Base-by-base conservation (phyloP, 1,140 invertebrate species). In the Hypothenemus hampei region DNA sequence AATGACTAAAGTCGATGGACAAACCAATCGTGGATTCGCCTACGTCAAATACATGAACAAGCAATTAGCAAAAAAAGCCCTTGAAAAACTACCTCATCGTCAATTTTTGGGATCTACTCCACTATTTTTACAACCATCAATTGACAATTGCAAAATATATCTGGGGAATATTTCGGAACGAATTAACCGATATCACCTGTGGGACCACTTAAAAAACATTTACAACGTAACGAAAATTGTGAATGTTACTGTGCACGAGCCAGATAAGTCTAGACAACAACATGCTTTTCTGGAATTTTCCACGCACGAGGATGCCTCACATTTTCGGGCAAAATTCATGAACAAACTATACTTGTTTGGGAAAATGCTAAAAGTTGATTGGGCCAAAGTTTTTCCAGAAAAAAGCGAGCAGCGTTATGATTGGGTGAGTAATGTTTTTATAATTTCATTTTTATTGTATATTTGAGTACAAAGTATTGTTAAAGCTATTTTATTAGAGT, bases 201-300 rank as follows among this genome's bases (percentile, higher is more conserved):
- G 78, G 8, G 66, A 78, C 11, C 86, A 87, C 65, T 76, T 93
- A 51, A 21, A 11, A 3, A 81, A 83, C 64, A 11, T 11, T 20
- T 71, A 84, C 1, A 82, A 89, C 2, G 48, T 63, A 1, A 55
- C 55, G 3, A 64, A 63, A 15, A 66, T 90, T 15, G 73, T 76
- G 0, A 77, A 88, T 58, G 81, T 92, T 3, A 91, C 91, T 51
- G 69, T 89, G n/a, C 8, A 11, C 3, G 37, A 50, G 19, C 29
- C 39, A 3, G 20, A 13, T 6, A 10, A 37, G 18, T 44, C 35
- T 31, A 72, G 89, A 16, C 89, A 89, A 1, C 93, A 89, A 69
- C n/a, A n/a, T n/a, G 87, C 87, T 8, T 93, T 94, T 68, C 85
- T 92, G n/a, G 89, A 93, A 67, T 94, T 92, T 63, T 79, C 81